phyloP scores from a whole-genome alignment of 2,888 invertebrate species.

The Oegoconia quadripuncta region DNA sequence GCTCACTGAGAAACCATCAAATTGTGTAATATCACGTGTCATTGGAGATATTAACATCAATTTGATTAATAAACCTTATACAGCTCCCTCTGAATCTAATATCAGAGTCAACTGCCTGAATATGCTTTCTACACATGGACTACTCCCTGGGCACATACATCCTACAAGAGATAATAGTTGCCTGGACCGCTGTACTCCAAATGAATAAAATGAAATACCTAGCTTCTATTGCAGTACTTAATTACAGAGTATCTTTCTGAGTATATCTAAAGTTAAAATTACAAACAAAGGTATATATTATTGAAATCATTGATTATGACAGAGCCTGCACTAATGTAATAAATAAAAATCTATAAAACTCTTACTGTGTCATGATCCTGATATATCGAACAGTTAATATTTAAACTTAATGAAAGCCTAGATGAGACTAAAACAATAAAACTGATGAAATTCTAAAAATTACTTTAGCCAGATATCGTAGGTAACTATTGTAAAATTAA shows the following conservation, averaged over 20 bases:
- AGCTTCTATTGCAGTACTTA: conserved; percentile 7
- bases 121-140: conserved; percentile 6
- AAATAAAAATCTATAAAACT: conserved; percentile 2
- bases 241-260: not conserved
- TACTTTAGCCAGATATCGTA: not conserved
- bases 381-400: not conserved
- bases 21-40: conserved; percentile 5
- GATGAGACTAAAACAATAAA: conserved; percentile 2
- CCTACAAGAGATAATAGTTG: no score
- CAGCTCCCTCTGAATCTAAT: no score
- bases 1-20: conserved; percentile 1
- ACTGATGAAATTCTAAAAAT: not conserved
- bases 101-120: conserved; percentile 6
- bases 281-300: not conserved
- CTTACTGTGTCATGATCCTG: conserved; percentile 6
- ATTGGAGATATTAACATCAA: no score
- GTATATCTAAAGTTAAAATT: not conserved
- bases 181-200: no score
- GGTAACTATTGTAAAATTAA: no score
- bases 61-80: no score
- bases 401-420: conserved; percentile 3
- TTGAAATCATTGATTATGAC: conserved; percentile 1
- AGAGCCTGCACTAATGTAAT: not conserved
- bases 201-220: no score
- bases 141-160: no score